Evolutionary conservation across 2,797 vertebrate species (phyloP).

Genomic region (Gallinago stenura): DNA sequence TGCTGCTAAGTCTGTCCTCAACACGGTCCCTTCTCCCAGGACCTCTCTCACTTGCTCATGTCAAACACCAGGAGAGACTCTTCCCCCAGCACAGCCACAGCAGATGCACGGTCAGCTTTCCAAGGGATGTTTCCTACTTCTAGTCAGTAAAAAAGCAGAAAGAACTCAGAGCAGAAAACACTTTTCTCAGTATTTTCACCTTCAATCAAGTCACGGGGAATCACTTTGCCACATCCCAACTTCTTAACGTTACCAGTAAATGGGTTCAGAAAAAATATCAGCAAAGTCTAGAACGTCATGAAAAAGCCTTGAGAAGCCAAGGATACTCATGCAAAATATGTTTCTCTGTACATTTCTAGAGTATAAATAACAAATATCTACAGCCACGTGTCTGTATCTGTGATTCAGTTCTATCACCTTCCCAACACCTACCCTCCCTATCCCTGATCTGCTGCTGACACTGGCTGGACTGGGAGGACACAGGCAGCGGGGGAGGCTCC

Average conservation of each 20-base stretch:
- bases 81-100: not conserved
- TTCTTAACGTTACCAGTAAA: not conserved
- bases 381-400: not conserved
- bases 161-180: not conserved
- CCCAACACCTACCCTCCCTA: not conserved
- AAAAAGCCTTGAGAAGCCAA: not conserved
- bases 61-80: not conserved
- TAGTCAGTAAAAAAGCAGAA: not conserved
- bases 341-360: not conserved
- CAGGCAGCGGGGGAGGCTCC: not conserved
- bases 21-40: accelerated
- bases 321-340: not conserved
- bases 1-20: not conserved
- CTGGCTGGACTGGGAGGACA: not conserved
- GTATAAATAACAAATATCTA: not conserved
- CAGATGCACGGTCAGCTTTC: not conserved
- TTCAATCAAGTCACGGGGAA: not conserved
- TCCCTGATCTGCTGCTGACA: not conserved
- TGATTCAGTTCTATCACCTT: not conserved
- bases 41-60: not conserved
- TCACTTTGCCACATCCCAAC: not conserved
- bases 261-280: not conserved
- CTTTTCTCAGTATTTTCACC: not conserved
- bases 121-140: not conserved
- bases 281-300: accelerated